phyloP scores from a whole-genome alignment of 2,888 invertebrate species.

The Xestoiulus laeticollis region DNA sequence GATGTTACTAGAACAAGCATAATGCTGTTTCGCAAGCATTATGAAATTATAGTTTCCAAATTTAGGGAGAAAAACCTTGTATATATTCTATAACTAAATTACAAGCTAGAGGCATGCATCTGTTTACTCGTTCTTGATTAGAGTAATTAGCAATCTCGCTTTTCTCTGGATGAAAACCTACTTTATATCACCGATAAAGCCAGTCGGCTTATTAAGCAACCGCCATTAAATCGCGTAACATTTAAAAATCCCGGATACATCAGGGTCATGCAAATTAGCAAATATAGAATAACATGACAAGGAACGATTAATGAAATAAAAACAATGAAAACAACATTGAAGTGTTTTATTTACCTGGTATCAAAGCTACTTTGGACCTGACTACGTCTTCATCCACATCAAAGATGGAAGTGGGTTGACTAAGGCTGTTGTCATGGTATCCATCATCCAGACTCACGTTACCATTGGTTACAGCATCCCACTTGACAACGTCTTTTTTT shows the following conservation, averaged over 20 bases:
- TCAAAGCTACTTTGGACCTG: slow-evolving; percentile 56
- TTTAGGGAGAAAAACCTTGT: too few relatives aligned
- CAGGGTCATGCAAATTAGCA: not conserved
- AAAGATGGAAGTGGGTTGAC: slow-evolving; percentile 56
- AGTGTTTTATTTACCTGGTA: slow-evolving; percentile 57
- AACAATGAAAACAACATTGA: not conserved
- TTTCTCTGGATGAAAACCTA: too few relatives aligned
- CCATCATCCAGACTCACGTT: slow-evolving; percentile 54
- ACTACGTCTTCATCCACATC: slow-evolving; percentile 57
- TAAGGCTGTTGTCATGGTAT: slow-evolving; percentile 53
- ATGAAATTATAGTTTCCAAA: too few relatives aligned
- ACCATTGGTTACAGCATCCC: slow-evolving; percentile 47
- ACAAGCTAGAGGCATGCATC: too few relatives aligned
- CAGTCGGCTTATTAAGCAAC: not conserved
- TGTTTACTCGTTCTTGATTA: too few relatives aligned
- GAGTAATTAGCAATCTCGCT: too few relatives aligned
- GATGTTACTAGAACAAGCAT: too few relatives aligned
- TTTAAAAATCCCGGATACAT: not conserved
- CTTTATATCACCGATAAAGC: not conserved
- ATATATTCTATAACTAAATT: too few relatives aligned
- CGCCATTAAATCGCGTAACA: not conserved
- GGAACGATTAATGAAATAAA: not conserved
- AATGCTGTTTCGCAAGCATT: too few relatives aligned
- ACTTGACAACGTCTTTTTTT: slow-evolving; percentile 8
- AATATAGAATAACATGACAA: not conserved